Evolutionary conservation across 2,888 invertebrate genomes (phyloP).

Genomic region (Antheraea yamamai): DNA sequence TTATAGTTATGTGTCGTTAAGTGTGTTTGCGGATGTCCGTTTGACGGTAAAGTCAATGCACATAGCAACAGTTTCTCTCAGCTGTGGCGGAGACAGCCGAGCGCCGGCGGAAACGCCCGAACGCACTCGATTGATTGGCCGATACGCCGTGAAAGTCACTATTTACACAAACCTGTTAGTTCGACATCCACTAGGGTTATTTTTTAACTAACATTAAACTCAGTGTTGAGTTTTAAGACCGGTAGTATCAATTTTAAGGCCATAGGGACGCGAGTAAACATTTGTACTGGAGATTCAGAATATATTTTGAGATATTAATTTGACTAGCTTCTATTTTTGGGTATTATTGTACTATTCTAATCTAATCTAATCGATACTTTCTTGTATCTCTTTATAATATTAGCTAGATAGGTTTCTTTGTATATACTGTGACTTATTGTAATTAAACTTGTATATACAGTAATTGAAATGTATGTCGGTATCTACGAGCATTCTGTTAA

Average conservation of each 20-base stretch:
- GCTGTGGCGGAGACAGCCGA: conserved; percentile 61
- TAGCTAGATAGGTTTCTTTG: too few species aligned
- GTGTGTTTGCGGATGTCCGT: conserved; percentile 53
- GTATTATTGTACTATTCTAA: too few species aligned
- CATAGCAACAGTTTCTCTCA: conserved; percentile 79
- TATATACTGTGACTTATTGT: too few species aligned
- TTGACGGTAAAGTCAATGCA: conserved; percentile 52
- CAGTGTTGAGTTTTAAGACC: background rate
- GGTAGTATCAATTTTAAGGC: background rate
- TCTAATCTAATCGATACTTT: too few species aligned
- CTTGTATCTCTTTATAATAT: too few species aligned
- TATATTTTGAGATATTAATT: too few species aligned
- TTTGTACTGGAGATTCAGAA: too few species aligned
- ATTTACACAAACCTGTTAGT: conserved; percentile 18
- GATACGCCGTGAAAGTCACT: conserved; percentile 22
- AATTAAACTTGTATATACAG: too few species aligned
- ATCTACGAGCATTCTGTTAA: too few species aligned
- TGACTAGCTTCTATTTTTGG: too few species aligned
- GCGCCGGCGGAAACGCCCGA: conserved; percentile 45
- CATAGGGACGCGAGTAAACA: background rate
- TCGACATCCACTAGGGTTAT: conserved; percentile 2
- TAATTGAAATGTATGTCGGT: too few species aligned
- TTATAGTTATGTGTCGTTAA: background rate
- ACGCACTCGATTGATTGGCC: conserved; percentile 56
- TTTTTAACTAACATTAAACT: conserved; percentile 6